These are phyloP conservation scores for Apistogramma diplotaenia DNA, from an alignment of 2,113 vertebrate species.

Conservation along the genomic window DNA sequence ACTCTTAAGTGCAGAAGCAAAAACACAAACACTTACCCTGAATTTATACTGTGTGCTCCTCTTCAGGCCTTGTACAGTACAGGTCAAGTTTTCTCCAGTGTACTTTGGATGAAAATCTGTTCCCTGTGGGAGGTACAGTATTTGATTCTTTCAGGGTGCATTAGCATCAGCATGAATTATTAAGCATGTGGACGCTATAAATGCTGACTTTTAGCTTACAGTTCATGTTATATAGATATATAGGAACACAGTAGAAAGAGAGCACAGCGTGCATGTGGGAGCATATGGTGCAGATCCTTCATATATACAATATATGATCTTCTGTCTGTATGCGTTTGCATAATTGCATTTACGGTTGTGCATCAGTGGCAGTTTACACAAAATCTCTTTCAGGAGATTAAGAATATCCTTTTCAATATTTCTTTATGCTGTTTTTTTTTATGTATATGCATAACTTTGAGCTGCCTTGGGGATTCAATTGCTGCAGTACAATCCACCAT, in stretches of 20 bases:
- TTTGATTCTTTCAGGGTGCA: not conserved
- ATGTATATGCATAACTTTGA: not conserved
- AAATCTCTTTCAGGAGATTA: not conserved
- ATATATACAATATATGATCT: not conserved
- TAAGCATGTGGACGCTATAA: not conserved
- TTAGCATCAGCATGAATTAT: not conserved
- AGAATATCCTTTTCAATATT: not conserved
- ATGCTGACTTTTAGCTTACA: not conserved
- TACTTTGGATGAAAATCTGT: slow-evolving; percentile 93
- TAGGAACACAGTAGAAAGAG: not conserved
- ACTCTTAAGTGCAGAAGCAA: not conserved
- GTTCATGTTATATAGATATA: not conserved
- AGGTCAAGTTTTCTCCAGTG: slow-evolving; percentile 95
- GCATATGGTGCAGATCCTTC: not conserved
- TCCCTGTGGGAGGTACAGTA: slow-evolving; percentile 74
- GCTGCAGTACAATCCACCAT: not conserved
- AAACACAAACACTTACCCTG: slow-evolving; percentile 81
- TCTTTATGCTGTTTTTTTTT: not conserved
- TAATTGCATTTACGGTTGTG: not conserved
- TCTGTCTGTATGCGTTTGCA: not conserved
- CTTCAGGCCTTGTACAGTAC: slow-evolving; percentile 95
- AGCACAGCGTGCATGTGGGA: not conserved
- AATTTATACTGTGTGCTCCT: slow-evolving; percentile 99
- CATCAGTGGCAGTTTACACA: not conserved
- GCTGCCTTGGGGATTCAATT: not conserved